Conservation (phyloP, 2,797 vertebrate genomes). For the Characodon lateralis region DNA sequence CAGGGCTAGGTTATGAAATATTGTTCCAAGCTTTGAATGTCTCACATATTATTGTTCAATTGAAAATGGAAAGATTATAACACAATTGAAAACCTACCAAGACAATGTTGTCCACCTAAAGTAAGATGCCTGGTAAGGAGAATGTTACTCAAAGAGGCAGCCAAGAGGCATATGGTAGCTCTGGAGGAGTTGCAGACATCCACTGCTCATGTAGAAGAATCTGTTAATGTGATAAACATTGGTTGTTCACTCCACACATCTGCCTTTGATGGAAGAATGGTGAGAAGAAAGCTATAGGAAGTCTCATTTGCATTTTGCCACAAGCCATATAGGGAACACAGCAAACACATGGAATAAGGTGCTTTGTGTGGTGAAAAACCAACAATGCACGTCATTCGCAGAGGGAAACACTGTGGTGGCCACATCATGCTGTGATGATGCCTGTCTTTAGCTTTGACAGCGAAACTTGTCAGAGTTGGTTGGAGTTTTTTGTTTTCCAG, state of each 20-base stretch:
- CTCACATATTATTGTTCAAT: too few species aligned
- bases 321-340: neutral
- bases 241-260: neutral
- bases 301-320: neutral
- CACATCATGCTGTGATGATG: neutral
- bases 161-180: neutral
- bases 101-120: neutral
- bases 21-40: neutral
- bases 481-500: too few species aligned
- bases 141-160: neutral
- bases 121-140: neutral
- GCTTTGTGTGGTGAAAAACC: neutral
- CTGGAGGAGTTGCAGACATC: neutral
- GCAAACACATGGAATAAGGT: neutral
- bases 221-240: neutral
- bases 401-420: neutral
- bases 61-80: neutral
- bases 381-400: neutral
- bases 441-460: neutral
- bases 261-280: too few species aligned
- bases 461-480: too few species aligned
- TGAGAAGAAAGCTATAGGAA: too few species aligned
- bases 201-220: neutral
- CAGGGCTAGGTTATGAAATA: neutral
- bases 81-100: neutral